Conservation (phyloP, 2,888 invertebrate species). For the Xestoiulus laeticollis region DNA sequence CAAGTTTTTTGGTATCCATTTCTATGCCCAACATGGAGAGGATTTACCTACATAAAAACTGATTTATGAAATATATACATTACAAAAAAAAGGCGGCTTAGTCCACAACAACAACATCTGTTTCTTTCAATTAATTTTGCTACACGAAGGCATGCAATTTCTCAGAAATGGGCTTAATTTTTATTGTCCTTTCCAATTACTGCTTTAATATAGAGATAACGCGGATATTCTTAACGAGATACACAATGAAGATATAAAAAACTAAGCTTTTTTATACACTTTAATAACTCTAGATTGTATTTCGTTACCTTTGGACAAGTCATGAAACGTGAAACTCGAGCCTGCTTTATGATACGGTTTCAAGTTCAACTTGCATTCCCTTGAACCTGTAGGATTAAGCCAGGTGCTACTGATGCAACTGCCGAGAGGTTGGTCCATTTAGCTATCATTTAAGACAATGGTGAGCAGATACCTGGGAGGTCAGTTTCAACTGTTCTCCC, state of each 20-base stretch:
- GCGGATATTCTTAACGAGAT: constrained; percentile 23
- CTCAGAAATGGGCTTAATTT: background rate
- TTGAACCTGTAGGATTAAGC: background rate
- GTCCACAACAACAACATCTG: constrained; percentile 12
- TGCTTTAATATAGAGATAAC: background rate
- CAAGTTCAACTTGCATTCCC: background rate
- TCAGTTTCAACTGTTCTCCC: background rate
- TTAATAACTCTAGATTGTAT: background rate
- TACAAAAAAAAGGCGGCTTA: background rate
- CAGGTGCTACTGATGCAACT: background rate
- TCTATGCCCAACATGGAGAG: background rate
- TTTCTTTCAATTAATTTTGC: constrained; percentile 9
- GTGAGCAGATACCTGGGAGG: background rate
- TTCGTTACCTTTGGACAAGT: background rate
- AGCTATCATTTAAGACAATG: background rate
- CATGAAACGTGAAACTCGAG: background rate
- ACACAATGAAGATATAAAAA: background rate
- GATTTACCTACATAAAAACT: background rate
- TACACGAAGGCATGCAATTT: constrained; percentile 14
- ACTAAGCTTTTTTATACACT: background rate
- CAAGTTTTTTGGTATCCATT: background rate
- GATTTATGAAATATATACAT: background rate
- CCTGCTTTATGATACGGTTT: constrained; percentile 10
- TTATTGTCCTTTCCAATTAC: constrained; percentile 34
- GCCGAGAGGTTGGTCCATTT: background rate